Evolutionary conservation across 2,888 invertebrate species (phyloP), one percentile per base, ranked within the genome.

Genomic region (Melanostoma scalare): DNA sequence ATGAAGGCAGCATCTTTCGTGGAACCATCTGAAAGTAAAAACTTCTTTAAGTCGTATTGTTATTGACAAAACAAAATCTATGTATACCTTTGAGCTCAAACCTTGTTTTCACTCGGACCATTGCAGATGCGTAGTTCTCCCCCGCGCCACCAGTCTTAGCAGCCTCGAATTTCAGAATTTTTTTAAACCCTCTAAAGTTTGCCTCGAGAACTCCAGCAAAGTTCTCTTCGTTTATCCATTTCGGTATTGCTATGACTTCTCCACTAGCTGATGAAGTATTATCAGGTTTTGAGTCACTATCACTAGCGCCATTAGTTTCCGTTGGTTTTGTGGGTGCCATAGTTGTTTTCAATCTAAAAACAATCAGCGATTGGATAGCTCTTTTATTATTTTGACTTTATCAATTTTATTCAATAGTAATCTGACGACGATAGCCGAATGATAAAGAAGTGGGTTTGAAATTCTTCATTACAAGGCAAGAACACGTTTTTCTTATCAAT

Each of bases 81-180:
- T 20, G 20, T 20, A 20, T 56, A 86, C 87, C 88, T 4, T 78
- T 80, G 4, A 88, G 73, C 71, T 87, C 85, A 0, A 87, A 81
- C 5, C 86, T 88, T 6, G 89, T 86, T 67, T 76, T 69, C 6
- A 89, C 77, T 53, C 88, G 86, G 2, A 88, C 69, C 86, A 90
- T 87, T 0, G 88, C 56, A 0, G 89, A 88, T 36, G 88, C 86
- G 81, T 88, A 90, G 68, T 90, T 90, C 74, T 90, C 90, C 0
- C 88, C 89, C 4, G 87, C 69, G 0, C 48, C 76, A 75, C 88
- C 60, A 0, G 88, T 87, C 3, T 88, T 85, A 3, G 53, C 73
- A 0, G 86, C 84, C 1, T 74, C 58, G 56, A 89, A 89, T 3
- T 72, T 79, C 31, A 55, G 61, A n/a, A 89, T 87, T 20, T 82